Evolutionary conservation across 2,113 vertebrate species (phyloP).

Genomic region (Alouatta palliata): DNA sequence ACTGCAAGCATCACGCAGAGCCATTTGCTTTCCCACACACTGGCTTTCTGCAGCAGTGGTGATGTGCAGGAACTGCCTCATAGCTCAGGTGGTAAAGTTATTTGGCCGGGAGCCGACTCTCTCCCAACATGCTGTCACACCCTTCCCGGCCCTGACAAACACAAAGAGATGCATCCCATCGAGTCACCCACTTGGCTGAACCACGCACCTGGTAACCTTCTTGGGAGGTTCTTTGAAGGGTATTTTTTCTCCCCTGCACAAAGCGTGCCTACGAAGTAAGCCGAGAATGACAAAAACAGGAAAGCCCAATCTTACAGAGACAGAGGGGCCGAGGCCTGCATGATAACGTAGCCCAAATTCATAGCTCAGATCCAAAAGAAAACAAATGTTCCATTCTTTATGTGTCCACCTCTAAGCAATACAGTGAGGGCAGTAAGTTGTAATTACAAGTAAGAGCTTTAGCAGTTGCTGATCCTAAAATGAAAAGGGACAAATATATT

Average conservation of each 20-base stretch:
- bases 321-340: not conserved
- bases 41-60: not conserved
- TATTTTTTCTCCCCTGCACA: slow-evolving; percentile 41
- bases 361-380: not conserved
- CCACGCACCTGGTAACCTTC: slow-evolving; percentile 51
- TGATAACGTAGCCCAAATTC: not conserved
- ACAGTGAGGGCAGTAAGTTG: not conserved
- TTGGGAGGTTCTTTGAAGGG: slow-evolving; percentile 12
- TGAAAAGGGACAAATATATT: not conserved
- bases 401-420: not conserved
- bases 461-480: not conserved
- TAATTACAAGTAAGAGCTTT: not conserved
- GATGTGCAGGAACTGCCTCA: not conserved
- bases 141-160: slow-evolving; percentile 76
- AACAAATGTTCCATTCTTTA: not conserved
- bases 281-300: slow-evolving; percentile 48
- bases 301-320: not conserved
- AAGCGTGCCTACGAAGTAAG: not conserved
- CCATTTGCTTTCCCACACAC: not conserved
- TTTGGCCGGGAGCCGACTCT: not conserved
- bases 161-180: slow-evolving; percentile 64
- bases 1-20: fast-evolving
- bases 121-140: slow-evolving; percentile 58
- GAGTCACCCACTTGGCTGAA: slow-evolving; percentile 54
- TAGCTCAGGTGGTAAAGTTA: slow-evolving; percentile 69